Conservation (phyloP, 2,113 vertebrate genomes). For the Indicator maculatus region DNA sequence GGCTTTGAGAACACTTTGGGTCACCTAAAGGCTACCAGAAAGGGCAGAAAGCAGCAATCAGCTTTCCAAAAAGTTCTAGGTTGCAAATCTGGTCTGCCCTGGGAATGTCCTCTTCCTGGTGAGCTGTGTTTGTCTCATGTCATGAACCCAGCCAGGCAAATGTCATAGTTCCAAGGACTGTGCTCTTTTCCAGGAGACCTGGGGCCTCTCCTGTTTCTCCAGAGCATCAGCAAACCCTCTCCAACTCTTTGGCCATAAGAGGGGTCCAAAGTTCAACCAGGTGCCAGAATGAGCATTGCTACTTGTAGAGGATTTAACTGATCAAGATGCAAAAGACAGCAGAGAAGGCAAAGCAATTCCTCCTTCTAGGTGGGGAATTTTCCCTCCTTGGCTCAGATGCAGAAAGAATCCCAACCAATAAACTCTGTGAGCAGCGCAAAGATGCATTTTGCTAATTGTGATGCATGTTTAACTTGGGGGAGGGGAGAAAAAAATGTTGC, state of each 20-base stretch:
- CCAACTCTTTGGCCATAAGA: background rate
- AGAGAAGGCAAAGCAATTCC: background rate
- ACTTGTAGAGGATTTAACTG: background rate
- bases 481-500: background rate
- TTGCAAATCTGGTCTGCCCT: background rate
- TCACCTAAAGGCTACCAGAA: background rate
- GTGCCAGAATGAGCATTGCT: background rate
- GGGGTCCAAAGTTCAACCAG: background rate
- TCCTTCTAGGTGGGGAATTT: background rate
- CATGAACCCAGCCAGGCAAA: background rate
- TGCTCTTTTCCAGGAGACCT: background rate
- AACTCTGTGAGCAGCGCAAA: background rate
- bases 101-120: background rate
- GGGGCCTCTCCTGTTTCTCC: background rate
- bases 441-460: background rate
- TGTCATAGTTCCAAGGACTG: background rate
- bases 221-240: background rate
- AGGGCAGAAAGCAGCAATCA: background rate
- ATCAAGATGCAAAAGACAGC: background rate
- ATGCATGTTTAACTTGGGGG: background rate
- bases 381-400: background rate
- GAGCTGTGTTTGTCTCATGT: background rate
- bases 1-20: too few species aligned
- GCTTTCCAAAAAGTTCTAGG: background rate
- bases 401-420: background rate